These are phyloP conservation scores for Gadus chalcogrammus DNA, from an alignment of 2,113 vertebrate genomes.

Conservation along the genomic window DNA sequence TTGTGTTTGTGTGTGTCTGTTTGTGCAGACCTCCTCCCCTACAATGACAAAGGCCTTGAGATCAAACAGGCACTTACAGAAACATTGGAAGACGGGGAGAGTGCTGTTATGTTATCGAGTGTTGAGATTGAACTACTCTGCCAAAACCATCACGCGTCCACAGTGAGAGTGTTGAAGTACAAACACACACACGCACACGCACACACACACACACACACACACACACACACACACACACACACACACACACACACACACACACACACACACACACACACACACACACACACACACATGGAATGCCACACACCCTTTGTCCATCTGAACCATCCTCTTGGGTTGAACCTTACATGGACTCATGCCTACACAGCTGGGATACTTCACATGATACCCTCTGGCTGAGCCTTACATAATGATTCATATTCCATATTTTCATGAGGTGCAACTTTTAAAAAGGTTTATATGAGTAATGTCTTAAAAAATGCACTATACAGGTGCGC, in stretches of 20 bases:
- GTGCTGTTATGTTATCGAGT: background rate
- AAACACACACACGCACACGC: slow-evolving; percentile 9
- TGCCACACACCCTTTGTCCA: background rate
- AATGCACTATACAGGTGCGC: too few species aligned
- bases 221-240: background rate
- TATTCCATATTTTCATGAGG: too few species aligned
- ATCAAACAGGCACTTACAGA: slow-evolving; percentile 1
- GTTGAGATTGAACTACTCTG: background rate
- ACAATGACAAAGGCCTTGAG: too few species aligned
- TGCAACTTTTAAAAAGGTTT: too few species aligned
- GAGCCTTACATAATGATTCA: too few species aligned
- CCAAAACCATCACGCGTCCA: background rate
- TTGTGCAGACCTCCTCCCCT: background rate
- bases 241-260: background rate
- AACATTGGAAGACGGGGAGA: background rate
- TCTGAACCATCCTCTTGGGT: too few species aligned
- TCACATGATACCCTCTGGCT: too few species aligned
- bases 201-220: slow-evolving; percentile 7
- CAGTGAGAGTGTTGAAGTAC: background rate
- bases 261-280: slow-evolving; percentile 12
- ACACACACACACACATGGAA: slow-evolving; percentile 2
- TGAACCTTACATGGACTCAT: too few species aligned
- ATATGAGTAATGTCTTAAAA: too few species aligned
- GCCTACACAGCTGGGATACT: too few species aligned
- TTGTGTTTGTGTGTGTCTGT: too few species aligned